Evolutionary conservation across 2,888 invertebrate species (phyloP).

Genomic region (Stenurella melanura): DNA sequence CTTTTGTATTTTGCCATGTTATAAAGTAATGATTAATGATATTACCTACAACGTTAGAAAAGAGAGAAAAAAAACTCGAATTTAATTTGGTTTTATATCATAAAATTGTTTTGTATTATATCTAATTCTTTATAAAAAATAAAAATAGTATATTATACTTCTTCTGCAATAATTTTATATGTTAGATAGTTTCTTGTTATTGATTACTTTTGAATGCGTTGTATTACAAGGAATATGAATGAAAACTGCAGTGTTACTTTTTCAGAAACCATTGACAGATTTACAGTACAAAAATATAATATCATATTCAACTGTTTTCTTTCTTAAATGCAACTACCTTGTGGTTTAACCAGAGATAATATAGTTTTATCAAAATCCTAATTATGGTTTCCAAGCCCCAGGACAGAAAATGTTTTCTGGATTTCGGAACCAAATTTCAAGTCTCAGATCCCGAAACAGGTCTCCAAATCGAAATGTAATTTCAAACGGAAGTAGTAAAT

Average conservation of each 20-base stretch:
- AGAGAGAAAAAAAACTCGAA: slow-evolving; percentile 49
- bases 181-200: slow-evolving; percentile 6
- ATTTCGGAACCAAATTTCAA: too few species aligned
- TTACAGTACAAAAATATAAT: slow-evolving; percentile 2
- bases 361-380: background rate
- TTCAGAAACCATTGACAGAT: background rate
- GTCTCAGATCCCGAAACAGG: too few species aligned
- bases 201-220: background rate
- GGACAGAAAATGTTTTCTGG: too few species aligned
- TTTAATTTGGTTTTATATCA: slow-evolving; percentile 53
- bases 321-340: background rate
- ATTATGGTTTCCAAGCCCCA: too few species aligned
- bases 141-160: slow-evolving; percentile 48
- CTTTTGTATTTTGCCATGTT: slow-evolving; percentile 53
- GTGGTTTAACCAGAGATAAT: background rate
- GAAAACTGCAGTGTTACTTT: slow-evolving; percentile 1
- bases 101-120: slow-evolving; percentile 61
- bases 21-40: slow-evolving; percentile 42
- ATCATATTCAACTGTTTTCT: slow-evolving; percentile 2
- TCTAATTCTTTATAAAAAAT: slow-evolving; percentile 59
- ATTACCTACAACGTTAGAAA: slow-evolving; percentile 46
- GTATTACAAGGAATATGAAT: background rate
- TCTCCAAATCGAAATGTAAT: too few species aligned
- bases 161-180: slow-evolving; percentile 22
- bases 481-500: too few species aligned